Conservation (phyloP, 2,888 invertebrate species). For the Xestoiulus laeticollis region DNA sequence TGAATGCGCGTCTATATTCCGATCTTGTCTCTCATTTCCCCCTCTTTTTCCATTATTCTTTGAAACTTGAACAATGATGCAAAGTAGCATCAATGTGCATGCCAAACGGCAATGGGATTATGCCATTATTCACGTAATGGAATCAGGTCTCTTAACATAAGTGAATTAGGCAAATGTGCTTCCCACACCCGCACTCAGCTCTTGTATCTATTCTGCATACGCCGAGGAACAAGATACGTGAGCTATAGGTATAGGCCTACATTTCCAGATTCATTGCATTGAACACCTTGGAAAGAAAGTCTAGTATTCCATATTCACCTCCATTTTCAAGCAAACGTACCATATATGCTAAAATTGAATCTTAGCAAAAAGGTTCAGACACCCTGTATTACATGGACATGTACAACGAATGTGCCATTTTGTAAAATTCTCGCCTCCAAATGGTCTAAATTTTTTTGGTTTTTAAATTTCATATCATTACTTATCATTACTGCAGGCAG, state of each 20-base stretch:
- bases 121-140: slow-evolving; percentile 51
- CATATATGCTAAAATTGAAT: not conserved
- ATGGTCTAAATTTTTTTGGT: no score
- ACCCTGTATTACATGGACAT: not conserved
- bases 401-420: no score
- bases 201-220: slow-evolving; percentile 18
- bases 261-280: not conserved
- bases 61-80: slow-evolving; percentile 33
- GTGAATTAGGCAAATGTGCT: slow-evolving; percentile 53
- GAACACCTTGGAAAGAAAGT: not conserved
- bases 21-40: slow-evolving; percentile 10
- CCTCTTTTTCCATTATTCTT: slow-evolving; percentile 34
- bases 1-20: not conserved
- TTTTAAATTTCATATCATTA: no score
- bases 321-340: not conserved
- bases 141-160: slow-evolving; percentile 53
- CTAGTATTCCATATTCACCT: not conserved
- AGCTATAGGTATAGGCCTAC: not conserved
- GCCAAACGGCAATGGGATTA: slow-evolving; percentile 53
- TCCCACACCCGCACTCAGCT: slow-evolving; percentile 38
- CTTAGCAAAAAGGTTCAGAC: not conserved
- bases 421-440: no score
- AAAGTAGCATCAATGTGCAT: slow-evolving; percentile 38
- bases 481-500: no score
- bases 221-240: not conserved